Evolutionary conservation across 2,888 invertebrate genomes (phyloP).

Genomic region (Chirona hameri): DNA sequence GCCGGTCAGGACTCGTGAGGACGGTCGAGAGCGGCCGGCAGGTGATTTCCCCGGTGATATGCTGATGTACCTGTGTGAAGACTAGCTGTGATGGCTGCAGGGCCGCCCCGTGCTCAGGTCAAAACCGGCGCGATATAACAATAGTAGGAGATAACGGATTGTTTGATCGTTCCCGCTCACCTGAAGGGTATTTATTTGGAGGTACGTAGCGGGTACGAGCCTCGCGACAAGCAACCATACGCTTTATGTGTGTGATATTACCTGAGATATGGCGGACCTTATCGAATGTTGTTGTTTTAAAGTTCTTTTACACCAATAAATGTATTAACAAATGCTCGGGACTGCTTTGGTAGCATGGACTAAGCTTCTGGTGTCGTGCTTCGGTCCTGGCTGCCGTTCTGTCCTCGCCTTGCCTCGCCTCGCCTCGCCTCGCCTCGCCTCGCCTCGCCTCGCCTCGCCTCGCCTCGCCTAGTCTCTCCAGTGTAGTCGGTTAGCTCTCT

Average conservation of each 20-base stretch:
- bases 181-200: neutral
- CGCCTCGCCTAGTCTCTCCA: too few species aligned
- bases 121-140: neutral
- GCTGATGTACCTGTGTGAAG: neutral
- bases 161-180: neutral
- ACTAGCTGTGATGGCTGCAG: neutral
- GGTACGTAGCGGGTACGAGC: neutral
- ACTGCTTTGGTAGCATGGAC: neutral
- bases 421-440: too few species aligned
- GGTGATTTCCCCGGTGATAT: neutral
- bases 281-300: neutral
- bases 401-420: neutral
- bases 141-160: neutral
- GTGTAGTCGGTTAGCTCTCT: too few species aligned
- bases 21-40: too few species aligned
- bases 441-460: too few species aligned
- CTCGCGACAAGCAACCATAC: neutral
- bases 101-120: neutral
- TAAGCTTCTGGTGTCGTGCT: constrained; percentile 7
- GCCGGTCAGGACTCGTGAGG: too few species aligned
- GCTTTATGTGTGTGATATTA: constrained; percentile 25
- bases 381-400: neutral
- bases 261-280: neutral
- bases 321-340: neutral
- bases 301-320: constrained; percentile 3